phyloP scores from a whole-genome alignment of 1,140 invertebrate genomes.

The Spodoptera litura region DNA sequence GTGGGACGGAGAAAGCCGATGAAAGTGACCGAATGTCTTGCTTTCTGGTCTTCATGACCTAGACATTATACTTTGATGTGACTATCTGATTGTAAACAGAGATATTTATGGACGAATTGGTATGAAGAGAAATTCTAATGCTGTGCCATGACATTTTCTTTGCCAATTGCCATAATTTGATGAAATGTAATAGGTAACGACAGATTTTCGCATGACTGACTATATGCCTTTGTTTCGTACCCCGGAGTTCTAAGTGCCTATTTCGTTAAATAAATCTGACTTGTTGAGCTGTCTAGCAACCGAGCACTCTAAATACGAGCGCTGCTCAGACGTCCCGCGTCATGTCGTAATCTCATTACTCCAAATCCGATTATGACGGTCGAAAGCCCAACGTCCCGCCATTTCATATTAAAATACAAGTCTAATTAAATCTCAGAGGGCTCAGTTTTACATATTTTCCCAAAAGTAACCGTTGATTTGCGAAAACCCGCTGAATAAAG shows the following conservation, averaged over 20 bases:
- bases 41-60: slow-evolving; percentile 41
- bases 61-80: slow-evolving; percentile 21
- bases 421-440: slow-evolving; percentile 52
- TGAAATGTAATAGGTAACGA: not conserved
- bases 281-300: slow-evolving; percentile 1
- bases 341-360: slow-evolving; percentile 67
- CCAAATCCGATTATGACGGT: slow-evolving; percentile 67
- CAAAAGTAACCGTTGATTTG: slow-evolving; percentile 19
- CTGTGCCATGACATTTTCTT: not conserved
- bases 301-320: not conserved
- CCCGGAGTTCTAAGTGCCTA: slow-evolving; percentile 10
- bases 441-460: slow-evolving; percentile 21
- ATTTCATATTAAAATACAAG: slow-evolving; percentile 52
- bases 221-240: slow-evolving; percentile 17
- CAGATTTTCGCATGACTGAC: not conserved
- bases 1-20: slow-evolving; percentile 40
- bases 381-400: slow-evolving; percentile 19
- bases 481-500: not conserved
- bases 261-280: not conserved
- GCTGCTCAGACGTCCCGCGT: slow-evolving; percentile 46
- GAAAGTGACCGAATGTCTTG: slow-evolving; percentile 40
- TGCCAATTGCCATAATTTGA: too few species aligned
- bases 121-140: slow-evolving; percentile 16
- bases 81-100: slow-evolving; percentile 37
- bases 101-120: slow-evolving; percentile 27